Evolutionary conservation across 2,888 invertebrate genomes (phyloP), one percentile per base, ranked within the genome.

Genomic region (Xylophagus ater): DNA sequence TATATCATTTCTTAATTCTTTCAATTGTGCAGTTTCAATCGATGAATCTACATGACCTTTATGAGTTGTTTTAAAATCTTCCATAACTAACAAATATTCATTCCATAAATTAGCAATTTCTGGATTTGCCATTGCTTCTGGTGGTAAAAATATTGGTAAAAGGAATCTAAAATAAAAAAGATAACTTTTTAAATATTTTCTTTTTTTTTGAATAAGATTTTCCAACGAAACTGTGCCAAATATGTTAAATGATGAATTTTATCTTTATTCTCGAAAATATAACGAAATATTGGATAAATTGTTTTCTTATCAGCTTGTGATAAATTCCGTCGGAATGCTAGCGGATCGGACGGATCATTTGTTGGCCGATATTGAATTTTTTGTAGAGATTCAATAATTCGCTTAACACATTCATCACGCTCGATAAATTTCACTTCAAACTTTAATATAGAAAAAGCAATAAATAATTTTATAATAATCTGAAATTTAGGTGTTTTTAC

Each of bases 171-270:
- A 51, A 56, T n/a, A 10, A 13, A 13, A 26, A 3, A 23, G 23
- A 23, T 6, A 23, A 8, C 6, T 6, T 23, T 23, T 10, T 23
- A 23, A 23, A 8, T 23, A 6, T 23, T 6, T n/a, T n/a, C n/a
- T n/a, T n/a, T n/a, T n/a, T n/a, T n/a, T n/a, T 23, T 23, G 2
- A 23, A 2, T 23, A 23, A n/a, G 23, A 3, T 10, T n/a, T 10
- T 23, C 8, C 2, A n/a, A 12, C 4, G 28, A 28, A 28, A 79
- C 68, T 71, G 76, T n/a, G 88, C 83, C 36, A 90, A 70, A 65
- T 92, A 92, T 0, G 86, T 85, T 37, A 89, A 71, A 52, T 86
- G 85, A 56, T 78, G 78, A 19, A 85, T 75, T 48, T 82, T 77
- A 2, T 79, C 76, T 41, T 78, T 72, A 50, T 81, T 78, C 10